Evolutionary conservation across 2,888 invertebrate genomes (phyloP).

Genomic region (Rhabditoides inermis): DNA sequence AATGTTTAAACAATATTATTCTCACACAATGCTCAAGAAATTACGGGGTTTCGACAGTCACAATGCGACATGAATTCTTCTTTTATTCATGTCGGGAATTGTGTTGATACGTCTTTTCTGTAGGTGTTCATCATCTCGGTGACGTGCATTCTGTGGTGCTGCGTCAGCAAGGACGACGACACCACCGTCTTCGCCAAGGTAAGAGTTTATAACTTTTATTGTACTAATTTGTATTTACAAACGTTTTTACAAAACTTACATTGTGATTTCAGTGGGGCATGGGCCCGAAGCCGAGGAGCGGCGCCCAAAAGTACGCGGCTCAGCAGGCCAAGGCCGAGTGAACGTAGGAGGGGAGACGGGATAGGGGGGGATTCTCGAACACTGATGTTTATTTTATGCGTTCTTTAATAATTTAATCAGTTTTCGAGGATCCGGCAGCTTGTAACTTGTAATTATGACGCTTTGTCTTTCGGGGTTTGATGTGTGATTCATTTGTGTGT

Average conservation of each 20-base stretch:
- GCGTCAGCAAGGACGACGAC: constrained; percentile 46
- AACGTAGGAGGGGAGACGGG: too few relatives aligned
- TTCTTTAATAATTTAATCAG: too few relatives aligned
- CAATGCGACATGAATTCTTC: too few relatives aligned
- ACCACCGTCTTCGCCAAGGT: constrained; percentile 50
- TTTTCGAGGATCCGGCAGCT: too few relatives aligned
- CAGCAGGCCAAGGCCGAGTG: constrained; percentile 29
- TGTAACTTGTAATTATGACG: too few relatives aligned
- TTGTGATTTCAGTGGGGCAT: constrained; percentile 42
- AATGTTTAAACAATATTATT: too few relatives aligned
- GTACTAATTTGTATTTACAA: background rate
- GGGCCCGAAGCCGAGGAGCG: constrained; percentile 34
- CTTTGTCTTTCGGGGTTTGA: too few relatives aligned
- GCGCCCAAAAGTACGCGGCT: constrained; percentile 27
- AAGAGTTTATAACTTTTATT: constrained; percentile 5
- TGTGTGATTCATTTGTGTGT: too few relatives aligned
- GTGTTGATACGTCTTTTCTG: constrained; percentile 13
- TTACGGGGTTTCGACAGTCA: too few relatives aligned
- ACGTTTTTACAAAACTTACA: background rate
- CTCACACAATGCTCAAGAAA: too few relatives aligned
- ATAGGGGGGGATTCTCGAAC: too few relatives aligned
- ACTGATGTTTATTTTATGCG: too few relatives aligned
- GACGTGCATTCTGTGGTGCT: constrained; percentile 60
- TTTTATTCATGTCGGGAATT: background rate
- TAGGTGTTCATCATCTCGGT: constrained; percentile 49